A percentile compares a stretch with the other conserved stretches of the same genome.
phyloP scores from a whole-genome alignment of 1,140 invertebrate genomes.

The Hyphantria cunea region DNA sequence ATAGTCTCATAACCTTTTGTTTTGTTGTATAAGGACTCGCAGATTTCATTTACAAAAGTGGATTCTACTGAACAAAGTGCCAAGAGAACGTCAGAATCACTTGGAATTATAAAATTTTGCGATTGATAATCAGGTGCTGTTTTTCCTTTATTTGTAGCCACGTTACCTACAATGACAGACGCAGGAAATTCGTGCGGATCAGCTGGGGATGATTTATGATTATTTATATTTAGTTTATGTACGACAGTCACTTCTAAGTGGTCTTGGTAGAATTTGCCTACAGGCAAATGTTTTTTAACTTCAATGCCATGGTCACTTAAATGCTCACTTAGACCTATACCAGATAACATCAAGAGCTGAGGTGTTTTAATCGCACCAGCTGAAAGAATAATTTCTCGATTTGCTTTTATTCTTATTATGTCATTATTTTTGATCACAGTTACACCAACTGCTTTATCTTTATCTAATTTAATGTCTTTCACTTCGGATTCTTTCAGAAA shows the following conservation, averaged over 20 bases:
- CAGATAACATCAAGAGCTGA: constrained; percentile 16
- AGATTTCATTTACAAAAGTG: not conserved
- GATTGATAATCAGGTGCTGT: constrained; percentile 37
- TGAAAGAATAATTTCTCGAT: constrained; percentile 7
- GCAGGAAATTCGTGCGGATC: constrained; percentile 7
- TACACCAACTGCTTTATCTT: constrained; percentile 13
- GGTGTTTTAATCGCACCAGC: constrained; percentile 12
- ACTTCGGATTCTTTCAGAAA: constrained; percentile 11
- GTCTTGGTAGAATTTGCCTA: constrained; percentile 17
- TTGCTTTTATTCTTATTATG: not conserved
- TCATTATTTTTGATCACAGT: not conserved
- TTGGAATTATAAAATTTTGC: constrained; percentile 5
- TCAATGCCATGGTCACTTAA: not conserved
- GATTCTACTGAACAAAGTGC: not conserved
- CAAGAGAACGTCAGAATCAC: not conserved
- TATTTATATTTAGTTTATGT: constrained; percentile 6
- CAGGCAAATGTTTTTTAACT: constrained; percentile 14
- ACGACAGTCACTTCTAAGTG: constrained; percentile 7
- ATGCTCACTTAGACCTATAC: constrained; percentile 7
- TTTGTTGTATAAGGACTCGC: constrained; percentile 3
- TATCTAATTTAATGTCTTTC: constrained; percentile 17
- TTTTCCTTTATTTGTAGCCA: constrained; percentile 30
- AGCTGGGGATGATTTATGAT: not conserved
- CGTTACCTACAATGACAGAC: constrained; percentile 33
- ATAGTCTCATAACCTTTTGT: constrained; percentile 3